Percentiles rank a stretch among this genome's conserved stretches.
phyloP scores from a whole-genome alignment of 2,797 vertebrate species.

The Sciurus carolinensis region DNA sequence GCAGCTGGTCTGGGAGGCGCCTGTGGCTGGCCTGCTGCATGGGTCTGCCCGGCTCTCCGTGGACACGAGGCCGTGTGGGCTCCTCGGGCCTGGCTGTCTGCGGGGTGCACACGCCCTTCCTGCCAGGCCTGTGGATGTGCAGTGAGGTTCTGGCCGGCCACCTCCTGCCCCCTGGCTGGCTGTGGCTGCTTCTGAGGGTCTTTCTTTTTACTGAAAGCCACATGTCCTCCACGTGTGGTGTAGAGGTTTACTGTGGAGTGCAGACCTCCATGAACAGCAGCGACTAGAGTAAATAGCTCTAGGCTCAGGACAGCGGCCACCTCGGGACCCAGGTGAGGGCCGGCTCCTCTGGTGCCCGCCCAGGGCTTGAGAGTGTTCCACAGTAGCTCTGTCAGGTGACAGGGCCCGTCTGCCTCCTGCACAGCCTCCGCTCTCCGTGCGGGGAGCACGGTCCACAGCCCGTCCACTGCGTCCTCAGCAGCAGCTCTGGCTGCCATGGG shows the following conservation, averaged over 20 bases:
- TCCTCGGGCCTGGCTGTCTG: too few species aligned
- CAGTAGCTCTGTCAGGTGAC: background rate
- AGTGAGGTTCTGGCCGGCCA: background rate
- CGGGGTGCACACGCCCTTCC: background rate
- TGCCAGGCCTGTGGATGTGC: too few species aligned
- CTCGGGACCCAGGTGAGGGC: background rate
- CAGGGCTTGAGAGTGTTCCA: background rate
- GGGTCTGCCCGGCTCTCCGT: too few species aligned
- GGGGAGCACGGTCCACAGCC: too few species aligned
- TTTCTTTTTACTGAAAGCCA: background rate
- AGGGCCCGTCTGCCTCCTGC: too few species aligned
- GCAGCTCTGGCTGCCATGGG: background rate
- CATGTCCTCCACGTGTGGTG: background rate
- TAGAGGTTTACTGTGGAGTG: background rate
- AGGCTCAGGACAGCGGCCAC: accelerated
- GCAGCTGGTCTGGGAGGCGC: too few species aligned
- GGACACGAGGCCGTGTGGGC: too few species aligned
- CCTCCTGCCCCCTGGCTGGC: background rate
- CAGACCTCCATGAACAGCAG: background rate
- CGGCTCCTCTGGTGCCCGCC: too few species aligned
- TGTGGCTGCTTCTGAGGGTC: background rate
- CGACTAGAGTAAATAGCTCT: background rate
- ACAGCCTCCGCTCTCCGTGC: background rate
- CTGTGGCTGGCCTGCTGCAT: too few species aligned
- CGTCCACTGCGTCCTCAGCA: background rate